Conservation (phyloP, 2,113 vertebrate species). For the Gallinago media region DNA sequence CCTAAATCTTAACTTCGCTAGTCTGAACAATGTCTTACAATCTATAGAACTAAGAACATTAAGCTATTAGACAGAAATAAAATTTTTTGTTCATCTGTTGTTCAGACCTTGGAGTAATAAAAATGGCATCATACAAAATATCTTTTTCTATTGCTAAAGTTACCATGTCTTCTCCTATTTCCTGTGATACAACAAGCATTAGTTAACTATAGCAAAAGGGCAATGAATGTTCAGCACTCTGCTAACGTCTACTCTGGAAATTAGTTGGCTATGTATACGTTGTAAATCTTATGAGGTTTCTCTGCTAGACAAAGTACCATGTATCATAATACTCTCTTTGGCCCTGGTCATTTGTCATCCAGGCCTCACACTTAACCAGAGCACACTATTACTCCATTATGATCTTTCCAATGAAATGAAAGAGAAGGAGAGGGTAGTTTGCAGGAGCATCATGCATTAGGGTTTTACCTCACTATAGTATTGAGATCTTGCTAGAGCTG, state of each 20-base stretch:
- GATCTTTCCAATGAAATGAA: not conserved
- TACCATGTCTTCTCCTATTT: not conserved
- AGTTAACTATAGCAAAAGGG: not conserved
- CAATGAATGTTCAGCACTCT: not conserved
- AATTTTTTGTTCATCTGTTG: not conserved
- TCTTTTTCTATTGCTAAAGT: not conserved
- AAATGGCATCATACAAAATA: not conserved
- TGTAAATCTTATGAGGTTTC: not conserved
- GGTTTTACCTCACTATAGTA: not conserved
- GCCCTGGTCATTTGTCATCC: not conserved
- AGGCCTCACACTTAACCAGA: not conserved
- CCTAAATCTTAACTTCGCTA: not conserved
- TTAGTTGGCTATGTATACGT: not conserved
- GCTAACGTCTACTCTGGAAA: not conserved
- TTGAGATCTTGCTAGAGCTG: not conserved
- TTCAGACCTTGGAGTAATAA: not conserved
- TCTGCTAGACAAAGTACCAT: not conserved
- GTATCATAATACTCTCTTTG: not conserved
- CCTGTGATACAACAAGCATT: not conserved
- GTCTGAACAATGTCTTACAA: not conserved
- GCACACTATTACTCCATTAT: not conserved
- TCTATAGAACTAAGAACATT: not conserved
- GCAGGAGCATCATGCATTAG: accelerated
- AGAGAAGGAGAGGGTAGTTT: not conserved
- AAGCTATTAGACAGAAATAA: not conserved